These are phyloP conservation scores for Nestor notabilis DNA, from an alignment of 2,113 vertebrate genomes.

Conservation along the genomic window DNA sequence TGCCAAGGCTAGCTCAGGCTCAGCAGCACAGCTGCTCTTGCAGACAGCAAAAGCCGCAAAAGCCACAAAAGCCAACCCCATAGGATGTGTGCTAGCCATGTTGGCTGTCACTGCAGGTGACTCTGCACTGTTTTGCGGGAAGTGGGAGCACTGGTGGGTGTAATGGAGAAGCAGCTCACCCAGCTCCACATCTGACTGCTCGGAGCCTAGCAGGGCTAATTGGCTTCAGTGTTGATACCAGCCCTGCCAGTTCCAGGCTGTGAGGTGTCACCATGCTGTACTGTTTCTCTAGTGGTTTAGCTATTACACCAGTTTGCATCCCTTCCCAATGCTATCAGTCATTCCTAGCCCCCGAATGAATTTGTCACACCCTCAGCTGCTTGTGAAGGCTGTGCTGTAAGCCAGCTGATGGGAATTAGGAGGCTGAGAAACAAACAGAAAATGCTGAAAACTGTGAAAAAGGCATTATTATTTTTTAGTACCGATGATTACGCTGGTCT, in stretches of 20 bases:
- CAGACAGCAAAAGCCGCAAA: rapidly evolving
- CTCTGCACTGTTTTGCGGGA: neutral
- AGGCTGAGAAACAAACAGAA: neutral
- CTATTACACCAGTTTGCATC: neutral
- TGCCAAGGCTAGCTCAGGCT: neutral
- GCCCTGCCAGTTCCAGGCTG: neutral
- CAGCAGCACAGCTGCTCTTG: neutral
- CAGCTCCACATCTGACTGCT: neutral
- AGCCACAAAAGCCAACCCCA: neutral
- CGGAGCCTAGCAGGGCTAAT: neutral
- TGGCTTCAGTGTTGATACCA: neutral
- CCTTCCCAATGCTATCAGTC: neutral
- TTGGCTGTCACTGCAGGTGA: rapidly evolving
- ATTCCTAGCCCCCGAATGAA: neutral
- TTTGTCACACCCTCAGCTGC: neutral
- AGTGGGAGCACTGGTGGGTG: neutral
- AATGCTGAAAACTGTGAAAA: neutral
- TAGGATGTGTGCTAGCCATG: rapidly evolving
- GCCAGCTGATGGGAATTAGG: neutral
- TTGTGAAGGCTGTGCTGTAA: neutral
- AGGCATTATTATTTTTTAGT: neutral
- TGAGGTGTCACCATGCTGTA: rapidly evolving
- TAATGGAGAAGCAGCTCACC: neutral
- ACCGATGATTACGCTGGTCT: neutral
- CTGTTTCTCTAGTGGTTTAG: neutral